Percentiles rank a stretch among this genome's conserved stretches.
Conservation (phyloP, 2,888 invertebrate species). For the Chouioia cunea region DNA sequence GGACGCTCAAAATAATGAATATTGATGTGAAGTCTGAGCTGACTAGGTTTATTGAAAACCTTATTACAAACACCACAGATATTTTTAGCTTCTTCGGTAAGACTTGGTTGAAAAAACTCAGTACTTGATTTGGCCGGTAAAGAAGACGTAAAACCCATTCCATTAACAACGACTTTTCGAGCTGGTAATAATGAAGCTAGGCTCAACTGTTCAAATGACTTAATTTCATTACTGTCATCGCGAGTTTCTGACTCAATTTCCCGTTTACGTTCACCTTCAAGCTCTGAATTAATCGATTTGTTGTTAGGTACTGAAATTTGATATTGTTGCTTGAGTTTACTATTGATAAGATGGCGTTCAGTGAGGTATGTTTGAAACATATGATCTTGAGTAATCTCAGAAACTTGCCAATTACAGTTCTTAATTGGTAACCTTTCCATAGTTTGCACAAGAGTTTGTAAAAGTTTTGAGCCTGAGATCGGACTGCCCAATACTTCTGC, state of each 20-base stretch:
- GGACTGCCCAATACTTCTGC: conserved; percentile 72
- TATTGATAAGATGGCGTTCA: conserved; percentile 78
- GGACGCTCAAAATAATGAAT: conserved; percentile 96
- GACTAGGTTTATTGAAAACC: conserved; percentile 91
- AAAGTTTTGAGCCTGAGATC: conserved; percentile 74
- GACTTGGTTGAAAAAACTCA: conserved; percentile 57
- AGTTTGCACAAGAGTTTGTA: conserved; percentile 76
- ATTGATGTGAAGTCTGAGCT: conserved; percentile 91
- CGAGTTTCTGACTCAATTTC: no score
- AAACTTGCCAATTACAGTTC: conserved; percentile 67
- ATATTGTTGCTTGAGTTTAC: conserved; percentile 76
- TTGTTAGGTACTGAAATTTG: conserved; percentile 45
- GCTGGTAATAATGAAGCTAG: neutral
- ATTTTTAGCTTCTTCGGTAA: conserved; percentile 81
- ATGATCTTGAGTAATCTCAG: conserved; percentile 71
- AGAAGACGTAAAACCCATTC: neutral
- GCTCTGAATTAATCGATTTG: no score
- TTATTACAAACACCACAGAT: conserved; percentile 91
- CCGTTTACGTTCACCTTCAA: no score
- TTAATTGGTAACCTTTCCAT: conserved; percentile 75
- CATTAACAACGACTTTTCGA: conserved; percentile 8
- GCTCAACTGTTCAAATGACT: no score
- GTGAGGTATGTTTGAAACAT: conserved; percentile 81
- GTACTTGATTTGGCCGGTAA: neutral
- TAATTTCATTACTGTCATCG: no score